phyloP scores from a whole-genome alignment of 2,113 vertebrate genomes.

The Prunella fulvescens region DNA sequence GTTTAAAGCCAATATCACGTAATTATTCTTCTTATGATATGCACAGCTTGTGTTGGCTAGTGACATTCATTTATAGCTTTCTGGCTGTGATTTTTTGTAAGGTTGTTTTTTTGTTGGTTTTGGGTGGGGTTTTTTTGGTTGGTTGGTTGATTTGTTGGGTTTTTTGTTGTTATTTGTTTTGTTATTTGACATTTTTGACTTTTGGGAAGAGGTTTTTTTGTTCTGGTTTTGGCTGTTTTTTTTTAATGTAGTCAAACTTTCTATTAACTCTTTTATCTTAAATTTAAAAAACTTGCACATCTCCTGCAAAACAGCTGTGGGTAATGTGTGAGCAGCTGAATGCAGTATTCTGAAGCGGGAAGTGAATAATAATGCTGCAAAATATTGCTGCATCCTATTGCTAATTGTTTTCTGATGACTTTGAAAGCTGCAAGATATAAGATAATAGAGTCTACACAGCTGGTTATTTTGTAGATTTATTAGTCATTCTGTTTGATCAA shows the following conservation, averaged over 20 bases:
- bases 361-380: background rate
- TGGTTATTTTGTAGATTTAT: background rate
- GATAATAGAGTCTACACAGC: background rate
- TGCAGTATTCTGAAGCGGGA: background rate
- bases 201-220: background rate
- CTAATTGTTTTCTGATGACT: background rate
- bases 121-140: accelerated
- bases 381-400: background rate
- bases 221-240: background rate
- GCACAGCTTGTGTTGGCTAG: background rate
- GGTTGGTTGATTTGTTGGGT: background rate
- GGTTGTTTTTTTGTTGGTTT: background rate
- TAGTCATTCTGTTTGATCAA: background rate
- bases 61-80: background rate
- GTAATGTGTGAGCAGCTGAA: background rate
- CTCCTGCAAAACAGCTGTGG: background rate
- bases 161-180: background rate
- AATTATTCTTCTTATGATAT: background rate
- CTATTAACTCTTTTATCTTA: background rate
- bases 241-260: background rate
- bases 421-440: background rate
- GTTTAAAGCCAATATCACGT: background rate
- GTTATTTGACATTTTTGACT: background rate
- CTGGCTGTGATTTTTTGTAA: background rate
- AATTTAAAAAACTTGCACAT: background rate